Percentiles rank a stretch among this genome's conserved stretches.
Conservation (phyloP, 1,140 invertebrate species). For the Heliothis virescens region DNA sequence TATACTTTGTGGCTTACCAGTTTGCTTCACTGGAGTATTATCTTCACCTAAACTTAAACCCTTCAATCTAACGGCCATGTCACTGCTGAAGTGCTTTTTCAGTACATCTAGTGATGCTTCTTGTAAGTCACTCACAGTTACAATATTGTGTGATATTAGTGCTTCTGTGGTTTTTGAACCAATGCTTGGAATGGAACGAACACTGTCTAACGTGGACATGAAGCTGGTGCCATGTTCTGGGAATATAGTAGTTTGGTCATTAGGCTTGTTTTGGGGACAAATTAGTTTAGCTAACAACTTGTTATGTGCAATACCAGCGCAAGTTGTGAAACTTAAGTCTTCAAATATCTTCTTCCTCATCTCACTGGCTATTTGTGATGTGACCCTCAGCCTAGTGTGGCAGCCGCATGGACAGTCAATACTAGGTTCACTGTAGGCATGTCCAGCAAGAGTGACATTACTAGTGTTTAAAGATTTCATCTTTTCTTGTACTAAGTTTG, state of each 20-base stretch:
- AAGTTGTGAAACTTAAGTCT: constrained; percentile 91
- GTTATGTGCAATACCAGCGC: constrained; percentile 94
- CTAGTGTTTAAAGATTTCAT: constrained; percentile 70
- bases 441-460: constrained; percentile 81
- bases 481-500: constrained; percentile 88
- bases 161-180: constrained; percentile 89
- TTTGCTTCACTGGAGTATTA: constrained; percentile 89
- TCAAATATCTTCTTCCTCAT: constrained; percentile 89
- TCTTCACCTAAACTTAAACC: constrained; percentile 91
- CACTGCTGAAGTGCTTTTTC: constrained; percentile 88
- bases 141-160: constrained; percentile 88
- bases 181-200: constrained; percentile 90
- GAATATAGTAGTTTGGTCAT: constrained; percentile 92
- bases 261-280: constrained; percentile 91
- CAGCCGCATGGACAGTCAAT: constrained; percentile 91
- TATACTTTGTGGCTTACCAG: constrained; percentile 90
- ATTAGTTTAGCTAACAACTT: constrained; percentile 94
- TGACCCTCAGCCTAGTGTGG: constrained; percentile 88
- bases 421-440: constrained; percentile 86
- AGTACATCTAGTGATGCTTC: constrained; percentile 87
- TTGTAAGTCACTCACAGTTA: constrained; percentile 89
- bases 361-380: constrained; percentile 90
- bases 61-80: constrained; percentile 89
- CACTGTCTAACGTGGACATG: constrained; percentile 87
- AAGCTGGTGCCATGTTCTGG: constrained; percentile 89